Evolutionary conservation across 64 coral and sea anemone species (phyloP).

Genomic region (Hydrozoanthus tunicans): DNA sequence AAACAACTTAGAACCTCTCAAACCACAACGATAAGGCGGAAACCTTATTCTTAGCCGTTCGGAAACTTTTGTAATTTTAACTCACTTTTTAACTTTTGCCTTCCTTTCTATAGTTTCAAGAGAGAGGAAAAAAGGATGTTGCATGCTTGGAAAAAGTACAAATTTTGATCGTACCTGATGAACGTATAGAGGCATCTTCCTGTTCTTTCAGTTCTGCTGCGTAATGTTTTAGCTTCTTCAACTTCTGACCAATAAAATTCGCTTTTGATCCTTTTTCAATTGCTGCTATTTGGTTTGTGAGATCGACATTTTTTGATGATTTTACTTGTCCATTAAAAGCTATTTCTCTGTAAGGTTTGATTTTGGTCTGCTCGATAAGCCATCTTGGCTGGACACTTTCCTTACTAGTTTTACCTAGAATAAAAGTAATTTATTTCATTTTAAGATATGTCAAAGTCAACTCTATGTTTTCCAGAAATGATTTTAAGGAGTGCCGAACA

Average conservation of each 20-base stretch:
- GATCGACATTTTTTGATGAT: neutral
- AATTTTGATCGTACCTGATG: neutral
- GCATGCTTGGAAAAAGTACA: neutral
- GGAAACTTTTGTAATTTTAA: no score
- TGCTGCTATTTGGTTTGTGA: neutral
- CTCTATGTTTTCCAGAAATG: no score
- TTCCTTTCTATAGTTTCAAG: no score
- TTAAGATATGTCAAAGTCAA: neutral
- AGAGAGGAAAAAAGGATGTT: no score
- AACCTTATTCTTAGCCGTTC: no score
- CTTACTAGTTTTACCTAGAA: neutral
- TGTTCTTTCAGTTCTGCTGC: slow-evolving; percentile 53
- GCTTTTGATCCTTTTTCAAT: neutral
- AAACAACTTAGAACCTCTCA: no score
- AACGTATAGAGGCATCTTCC: slow-evolving; percentile 45
- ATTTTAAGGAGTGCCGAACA: no score
- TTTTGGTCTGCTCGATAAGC: slow-evolving; percentile 16
- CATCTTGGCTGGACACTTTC: neutral
- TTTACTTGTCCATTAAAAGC: neutral
- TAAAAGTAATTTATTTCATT: neutral
- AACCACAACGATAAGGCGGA: no score
- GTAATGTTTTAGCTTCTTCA: slow-evolving; percentile 19
- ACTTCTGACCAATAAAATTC: neutral
- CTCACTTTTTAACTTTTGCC: no score
- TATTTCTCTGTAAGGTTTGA: neutral